phyloP scores from a whole-genome alignment of 1,140 invertebrate genomes.

The Lepidostoma basale region DNA sequence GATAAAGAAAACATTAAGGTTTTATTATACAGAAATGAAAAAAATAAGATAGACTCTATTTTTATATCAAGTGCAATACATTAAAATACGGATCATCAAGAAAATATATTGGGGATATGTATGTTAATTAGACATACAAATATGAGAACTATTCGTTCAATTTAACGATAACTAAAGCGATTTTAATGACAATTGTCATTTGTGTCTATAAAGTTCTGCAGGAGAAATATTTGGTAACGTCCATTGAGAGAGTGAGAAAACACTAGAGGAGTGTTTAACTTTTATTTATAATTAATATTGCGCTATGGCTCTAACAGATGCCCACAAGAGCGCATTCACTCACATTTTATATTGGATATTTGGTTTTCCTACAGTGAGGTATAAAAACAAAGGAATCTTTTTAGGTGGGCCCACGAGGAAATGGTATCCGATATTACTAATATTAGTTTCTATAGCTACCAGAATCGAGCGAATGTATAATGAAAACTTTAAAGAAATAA shows the following conservation, averaged over 20 bases:
- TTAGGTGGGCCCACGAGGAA: conserved; percentile 5
- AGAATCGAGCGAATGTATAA: conserved; percentile 19
- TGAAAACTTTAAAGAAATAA: background rate
- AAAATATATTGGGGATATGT: too few species aligned
- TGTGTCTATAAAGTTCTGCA: background rate
- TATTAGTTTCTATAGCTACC: conserved; percentile 4
- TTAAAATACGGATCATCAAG: too few species aligned
- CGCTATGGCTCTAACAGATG: background rate
- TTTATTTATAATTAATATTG: too few species aligned
- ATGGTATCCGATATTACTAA: background rate
- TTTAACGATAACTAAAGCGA: background rate
- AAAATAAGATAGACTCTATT: too few species aligned
- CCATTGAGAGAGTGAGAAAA: background rate
- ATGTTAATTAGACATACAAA: background rate
- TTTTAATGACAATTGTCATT: background rate
- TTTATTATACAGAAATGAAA: too few species aligned
- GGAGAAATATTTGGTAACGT: background rate
- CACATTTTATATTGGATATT: conserved; percentile 18
- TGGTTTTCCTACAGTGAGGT: conserved; percentile 12
- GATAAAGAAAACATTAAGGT: too few species aligned
- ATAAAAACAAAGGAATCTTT: background rate
- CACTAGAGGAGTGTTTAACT: too few species aligned
- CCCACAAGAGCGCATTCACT: conserved; percentile 2
- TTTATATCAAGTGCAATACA: too few species aligned
- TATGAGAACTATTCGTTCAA: background rate